Conservation (phyloP, 1,140 invertebrate species). For the Elymnias hypermnestra region DNA sequence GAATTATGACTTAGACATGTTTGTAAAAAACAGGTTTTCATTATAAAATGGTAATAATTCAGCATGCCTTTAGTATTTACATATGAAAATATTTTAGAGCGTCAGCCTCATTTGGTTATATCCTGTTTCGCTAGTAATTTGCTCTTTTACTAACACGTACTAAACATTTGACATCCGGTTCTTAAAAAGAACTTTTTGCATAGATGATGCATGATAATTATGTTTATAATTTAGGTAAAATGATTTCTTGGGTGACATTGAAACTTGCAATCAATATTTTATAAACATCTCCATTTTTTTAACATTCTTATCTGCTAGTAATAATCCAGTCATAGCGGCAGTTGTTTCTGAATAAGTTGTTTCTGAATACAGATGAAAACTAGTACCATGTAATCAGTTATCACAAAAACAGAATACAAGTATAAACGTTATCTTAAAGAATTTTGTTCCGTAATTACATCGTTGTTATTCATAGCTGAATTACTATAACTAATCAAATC, state of each 20-base stretch:
- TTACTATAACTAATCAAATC: no score
- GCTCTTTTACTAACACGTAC: constrained; percentile 15
- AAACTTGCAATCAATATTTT: no score
- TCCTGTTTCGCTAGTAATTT: constrained; percentile 26
- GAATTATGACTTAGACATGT: constrained; percentile 9
- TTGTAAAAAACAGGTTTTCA: constrained; percentile 17
- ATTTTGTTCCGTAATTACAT: no score
- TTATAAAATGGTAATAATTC: constrained; percentile 18
- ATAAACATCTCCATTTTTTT: no score
- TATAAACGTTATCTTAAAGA: no score
- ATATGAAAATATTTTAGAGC: constrained; percentile 24
- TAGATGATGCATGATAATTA: neutral
- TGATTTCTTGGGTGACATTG: no score
- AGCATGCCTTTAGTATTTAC: constrained; percentile 18
- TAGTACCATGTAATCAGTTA: no score
- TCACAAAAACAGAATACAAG: no score
- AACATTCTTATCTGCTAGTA: no score
- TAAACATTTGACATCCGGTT: neutral
- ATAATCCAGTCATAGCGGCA: no score
- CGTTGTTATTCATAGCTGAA: neutral
- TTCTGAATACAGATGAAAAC: no score
- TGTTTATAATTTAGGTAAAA: neutral
- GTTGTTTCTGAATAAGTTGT: no score
- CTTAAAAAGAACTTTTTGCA: neutral
- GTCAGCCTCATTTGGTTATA: constrained; percentile 14